Conservation (phyloP, 2,888 invertebrate genomes). For the Thumatha senex region DNA sequence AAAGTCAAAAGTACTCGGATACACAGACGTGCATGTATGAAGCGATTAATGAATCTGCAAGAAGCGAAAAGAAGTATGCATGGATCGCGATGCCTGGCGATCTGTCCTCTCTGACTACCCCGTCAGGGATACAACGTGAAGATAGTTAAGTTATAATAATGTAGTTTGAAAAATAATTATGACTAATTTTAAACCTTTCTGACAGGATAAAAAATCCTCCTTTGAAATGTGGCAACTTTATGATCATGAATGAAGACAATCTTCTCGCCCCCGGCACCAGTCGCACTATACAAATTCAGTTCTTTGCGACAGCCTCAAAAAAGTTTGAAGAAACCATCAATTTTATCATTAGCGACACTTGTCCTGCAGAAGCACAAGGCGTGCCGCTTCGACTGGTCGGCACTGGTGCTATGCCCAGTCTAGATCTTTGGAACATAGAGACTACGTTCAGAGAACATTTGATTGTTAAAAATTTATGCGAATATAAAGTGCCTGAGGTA, state of each 20-base stretch:
- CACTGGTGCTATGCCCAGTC: slow-evolving; percentile 80
- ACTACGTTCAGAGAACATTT: slow-evolving; percentile 84
- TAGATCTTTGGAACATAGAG: slow-evolving; percentile 82
- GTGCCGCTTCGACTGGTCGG: slow-evolving; percentile 75
- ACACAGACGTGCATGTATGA: too few species aligned
- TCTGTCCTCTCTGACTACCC: too few species aligned
- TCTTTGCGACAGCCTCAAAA: slow-evolving; percentile 57
- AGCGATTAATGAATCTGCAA: too few species aligned
- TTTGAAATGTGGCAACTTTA: slow-evolving; percentile 71
- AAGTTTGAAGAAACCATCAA: slow-evolving; percentile 71
- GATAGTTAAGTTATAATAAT: too few species aligned
- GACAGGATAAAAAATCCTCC: slow-evolving; percentile 67
- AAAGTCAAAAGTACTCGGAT: too few species aligned
- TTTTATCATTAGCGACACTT: slow-evolving; percentile 75
- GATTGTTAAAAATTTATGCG: slow-evolving; percentile 77
- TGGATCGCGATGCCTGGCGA: too few species aligned
- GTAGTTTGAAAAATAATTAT: too few species aligned
- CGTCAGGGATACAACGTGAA: too few species aligned
- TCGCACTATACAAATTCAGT: slow-evolving; percentile 68
- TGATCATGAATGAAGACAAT: slow-evolving; percentile 72
- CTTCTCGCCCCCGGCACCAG: slow-evolving; percentile 73
- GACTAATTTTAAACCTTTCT: not conserved
- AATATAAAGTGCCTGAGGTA: slow-evolving; percentile 79
- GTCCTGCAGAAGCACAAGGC: slow-evolving; percentile 76
- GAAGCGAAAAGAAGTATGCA: too few species aligned